Conservation (phyloP, 2,113 vertebrate species). For the Heloderma charlesbogerti region DNA sequence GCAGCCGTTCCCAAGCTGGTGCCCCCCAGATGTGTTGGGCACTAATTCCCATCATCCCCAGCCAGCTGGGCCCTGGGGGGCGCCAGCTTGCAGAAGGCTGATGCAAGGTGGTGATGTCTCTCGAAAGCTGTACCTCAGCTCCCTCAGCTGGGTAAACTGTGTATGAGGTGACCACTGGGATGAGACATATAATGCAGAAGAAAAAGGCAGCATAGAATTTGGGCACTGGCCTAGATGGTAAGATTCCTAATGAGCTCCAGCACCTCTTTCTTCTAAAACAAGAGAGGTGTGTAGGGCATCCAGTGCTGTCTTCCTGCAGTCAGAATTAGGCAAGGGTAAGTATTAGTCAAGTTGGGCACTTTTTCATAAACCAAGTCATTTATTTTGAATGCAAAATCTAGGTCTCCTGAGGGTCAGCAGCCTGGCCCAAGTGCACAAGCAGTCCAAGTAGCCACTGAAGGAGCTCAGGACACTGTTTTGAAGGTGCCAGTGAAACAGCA, state of each 20-base stretch:
- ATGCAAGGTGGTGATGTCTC: neutral
- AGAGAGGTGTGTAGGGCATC: too few species aligned
- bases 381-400: neutral
- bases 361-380: neutral
- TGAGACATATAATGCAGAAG: neutral
- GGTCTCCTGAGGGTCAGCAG: neutral
- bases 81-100: too few species aligned
- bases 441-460: neutral
- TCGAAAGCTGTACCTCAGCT: neutral
- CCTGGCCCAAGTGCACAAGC: neutral
- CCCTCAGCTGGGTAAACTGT: neutral
- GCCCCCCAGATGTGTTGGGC: too few species aligned
- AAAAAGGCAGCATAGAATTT: neutral
- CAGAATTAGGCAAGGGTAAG: neutral
- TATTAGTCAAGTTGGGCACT: neutral
- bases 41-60: too few species aligned
- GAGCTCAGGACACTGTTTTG: neutral
- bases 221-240: neutral
- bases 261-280: neutral
- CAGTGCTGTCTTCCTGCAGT: neutral
- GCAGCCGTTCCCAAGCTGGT: too few species aligned
- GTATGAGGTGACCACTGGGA: neutral
- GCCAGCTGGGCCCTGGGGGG: too few species aligned
- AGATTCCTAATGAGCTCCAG: neutral
- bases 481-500: neutral